A percentile compares a stretch with the other conserved stretches of the same genome.
phyloP scores from a whole-genome alignment of 2,888 invertebrate genomes.

The Alloscopus bannaensis region DNA sequence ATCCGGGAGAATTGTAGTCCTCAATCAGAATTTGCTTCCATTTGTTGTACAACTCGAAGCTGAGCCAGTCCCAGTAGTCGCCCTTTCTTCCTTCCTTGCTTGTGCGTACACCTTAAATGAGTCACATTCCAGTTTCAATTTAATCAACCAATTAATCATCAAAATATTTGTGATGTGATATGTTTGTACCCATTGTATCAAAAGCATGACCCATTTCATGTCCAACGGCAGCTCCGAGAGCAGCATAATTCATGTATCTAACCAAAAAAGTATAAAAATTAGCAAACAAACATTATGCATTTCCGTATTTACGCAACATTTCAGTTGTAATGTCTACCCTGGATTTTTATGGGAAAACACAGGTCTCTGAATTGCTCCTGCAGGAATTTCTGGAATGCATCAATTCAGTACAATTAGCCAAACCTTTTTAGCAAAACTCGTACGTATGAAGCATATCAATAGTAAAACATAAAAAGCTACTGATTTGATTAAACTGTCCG shows the following conservation, averaged over 20 bases:
- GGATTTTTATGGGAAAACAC: slow-evolving; percentile 54
- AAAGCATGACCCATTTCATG: slow-evolving; percentile 47
- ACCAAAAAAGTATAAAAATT: neutral
- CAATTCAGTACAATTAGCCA: neutral
- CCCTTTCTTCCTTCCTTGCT: slow-evolving; percentile 56
- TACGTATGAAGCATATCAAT: neutral
- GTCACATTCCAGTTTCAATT: neutral
- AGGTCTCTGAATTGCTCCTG: slow-evolving; percentile 48
- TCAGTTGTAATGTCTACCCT: slow-evolving; percentile 21
- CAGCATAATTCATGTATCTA: slow-evolving; percentile 55
- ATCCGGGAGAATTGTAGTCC: slow-evolving; percentile 53
- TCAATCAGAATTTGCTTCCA: slow-evolving; percentile 58
- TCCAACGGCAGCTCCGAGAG: slow-evolving; percentile 36
- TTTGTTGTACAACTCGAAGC: slow-evolving; percentile 58
- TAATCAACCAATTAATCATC: neutral
- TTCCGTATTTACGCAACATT: neutral
- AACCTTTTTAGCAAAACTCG: neutral
- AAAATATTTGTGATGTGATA: neutral
- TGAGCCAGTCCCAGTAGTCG: slow-evolving; percentile 62
- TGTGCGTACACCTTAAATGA: slow-evolving; percentile 45
- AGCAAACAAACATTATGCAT: neutral
- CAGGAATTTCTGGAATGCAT: slow-evolving; percentile 48
- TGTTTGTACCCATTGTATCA: slow-evolving; percentile 42
- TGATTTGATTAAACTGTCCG: slow-evolving; percentile 51
- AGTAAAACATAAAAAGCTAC: slow-evolving; percentile 5